Conservation (phyloP, 2,113 vertebrate species). For the Herpetotheres cachinnans region DNA sequence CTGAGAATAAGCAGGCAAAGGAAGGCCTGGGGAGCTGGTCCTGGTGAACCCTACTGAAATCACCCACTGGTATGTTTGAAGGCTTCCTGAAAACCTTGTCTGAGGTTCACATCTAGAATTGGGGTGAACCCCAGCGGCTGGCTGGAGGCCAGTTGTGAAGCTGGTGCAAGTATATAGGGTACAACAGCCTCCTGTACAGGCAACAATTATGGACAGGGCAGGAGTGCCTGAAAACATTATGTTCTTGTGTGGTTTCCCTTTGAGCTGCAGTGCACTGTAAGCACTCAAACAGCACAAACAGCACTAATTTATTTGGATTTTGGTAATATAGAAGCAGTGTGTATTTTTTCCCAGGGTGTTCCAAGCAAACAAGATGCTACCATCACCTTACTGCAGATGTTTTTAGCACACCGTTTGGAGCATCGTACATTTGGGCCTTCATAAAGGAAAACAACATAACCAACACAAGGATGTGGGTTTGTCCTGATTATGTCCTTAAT, state of each 20-base stretch:
- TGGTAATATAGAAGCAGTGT: background rate
- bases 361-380: background rate
- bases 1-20: background rate
- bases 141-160: background rate
- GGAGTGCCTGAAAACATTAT: background rate
- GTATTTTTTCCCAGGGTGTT: background rate
- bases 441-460: background rate
- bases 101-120: background rate
- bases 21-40: background rate
- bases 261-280: background rate
- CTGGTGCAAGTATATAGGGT: background rate
- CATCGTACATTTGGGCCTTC: background rate
- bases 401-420: background rate
- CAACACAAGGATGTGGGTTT: background rate
- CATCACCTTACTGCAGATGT: background rate
- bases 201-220: background rate
- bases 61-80: background rate
- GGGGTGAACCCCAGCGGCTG: background rate
- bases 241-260: background rate
- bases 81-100: background rate
- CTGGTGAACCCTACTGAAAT: background rate
- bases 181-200: background rate
- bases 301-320: background rate
- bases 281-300: background rate
- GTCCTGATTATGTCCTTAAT: background rate